Conservation (phyloP, 2,797 vertebrate species). For the Gambelia wislizenii region DNA sequence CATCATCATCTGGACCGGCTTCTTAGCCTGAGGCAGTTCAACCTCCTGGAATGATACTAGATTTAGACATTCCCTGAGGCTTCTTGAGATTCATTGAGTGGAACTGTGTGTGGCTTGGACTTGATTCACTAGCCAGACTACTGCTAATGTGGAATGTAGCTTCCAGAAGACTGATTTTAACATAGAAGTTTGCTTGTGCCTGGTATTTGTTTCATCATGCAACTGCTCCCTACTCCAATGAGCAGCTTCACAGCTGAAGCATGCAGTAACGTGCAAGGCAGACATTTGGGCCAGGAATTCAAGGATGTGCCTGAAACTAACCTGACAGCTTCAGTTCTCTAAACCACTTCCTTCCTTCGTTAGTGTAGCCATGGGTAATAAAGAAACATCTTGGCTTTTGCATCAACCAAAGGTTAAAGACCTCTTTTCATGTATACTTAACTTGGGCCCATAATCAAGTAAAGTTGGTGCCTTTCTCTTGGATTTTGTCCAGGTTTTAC, state of each 20-base stretch:
- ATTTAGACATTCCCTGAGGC: no score
- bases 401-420: slow-evolving; percentile 23
- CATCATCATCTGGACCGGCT: slow-evolving; percentile 4
- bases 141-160: background rate
- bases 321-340: background rate
- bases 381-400: slow-evolving; percentile 4
- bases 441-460: background rate
- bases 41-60: background rate
- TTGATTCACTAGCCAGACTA: slow-evolving; percentile 8
- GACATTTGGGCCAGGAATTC: background rate
- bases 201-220: background rate
- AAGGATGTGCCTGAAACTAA: background rate
- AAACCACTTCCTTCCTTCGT: slow-evolving; percentile 22
- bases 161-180: slow-evolving; percentile 28
- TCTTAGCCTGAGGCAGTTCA: slow-evolving; percentile 21
- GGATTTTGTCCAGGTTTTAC: background rate
- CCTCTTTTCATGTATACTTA: background rate
- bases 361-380: slow-evolving; percentile 11
- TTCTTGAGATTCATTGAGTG: slow-evolving; percentile 4
- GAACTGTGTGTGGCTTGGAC: background rate
- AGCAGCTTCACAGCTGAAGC: slow-evolving; percentile 6
- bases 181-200: background rate
- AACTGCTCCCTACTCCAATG: background rate
- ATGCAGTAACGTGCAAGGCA: background rate
- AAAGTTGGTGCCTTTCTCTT: background rate